Evolutionary conservation across 2,888 invertebrate genomes (phyloP), one percentile per base, ranked within the genome.

Genomic region (Epinotia nisella): DNA sequence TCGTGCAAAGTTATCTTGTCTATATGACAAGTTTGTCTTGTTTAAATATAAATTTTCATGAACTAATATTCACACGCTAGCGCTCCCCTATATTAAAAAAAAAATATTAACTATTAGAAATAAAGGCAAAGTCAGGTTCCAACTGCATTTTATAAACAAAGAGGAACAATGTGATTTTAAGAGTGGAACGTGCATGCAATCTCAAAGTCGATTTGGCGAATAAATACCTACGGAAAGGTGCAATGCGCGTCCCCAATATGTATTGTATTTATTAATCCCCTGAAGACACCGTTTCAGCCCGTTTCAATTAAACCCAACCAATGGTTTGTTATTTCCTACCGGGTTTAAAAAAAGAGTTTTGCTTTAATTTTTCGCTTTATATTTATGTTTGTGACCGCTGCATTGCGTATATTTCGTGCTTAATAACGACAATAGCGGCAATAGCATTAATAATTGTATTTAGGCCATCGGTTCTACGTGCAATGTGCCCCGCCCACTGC

Each of bases 211-310:
- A 72, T 70, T 75, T 68, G 39, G 68, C 56, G 58, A 72, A 67
- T 75, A 75, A 74, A 75, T 75, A 69, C 49, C n/a, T n/a, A n/a
- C n/a, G 67, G 51, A 19, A 51, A 72, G 72, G 67, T 72, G 72
- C 67, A 67, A 68, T 49, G 65, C 65, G 58, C 71, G 61, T 39
- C 67, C 61, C 74, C 71, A 65, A 73, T 76, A 68, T 62, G 72
- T 72, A 56, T 72, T 74, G 75, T 75, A 75, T 75, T 74, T 75
- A 76, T 75, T 73, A 77, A 77, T 75, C 71, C 76, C 76, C 76
- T 51, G 58, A 75, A 65, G 75, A 68, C 70, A 56, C 56, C 69
- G 58, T 56, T 49, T 62, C 72, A 67, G 10, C 61, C 61, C 39
- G 67, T 72, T 75, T 72, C 72, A 72, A 72, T 72, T 72, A 68